Conservation (phyloP, 2,888 invertebrate species). For the Leucophora obtusa region DNA sequence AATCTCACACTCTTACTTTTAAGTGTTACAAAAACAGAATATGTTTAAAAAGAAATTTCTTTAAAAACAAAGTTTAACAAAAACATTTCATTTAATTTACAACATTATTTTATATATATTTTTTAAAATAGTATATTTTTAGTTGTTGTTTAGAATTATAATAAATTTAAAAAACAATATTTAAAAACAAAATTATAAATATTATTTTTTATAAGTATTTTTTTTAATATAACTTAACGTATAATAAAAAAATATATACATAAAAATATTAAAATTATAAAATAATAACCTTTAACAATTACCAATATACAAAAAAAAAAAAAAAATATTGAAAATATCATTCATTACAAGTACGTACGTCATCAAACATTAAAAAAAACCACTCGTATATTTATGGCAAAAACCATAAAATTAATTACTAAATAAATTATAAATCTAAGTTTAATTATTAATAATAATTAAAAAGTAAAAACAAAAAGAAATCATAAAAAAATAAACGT, state of each 20-base stretch:
- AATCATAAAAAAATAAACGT: conserved; percentile 65
- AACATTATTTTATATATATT: conserved; percentile 13
- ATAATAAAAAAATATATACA: conserved; percentile 31
- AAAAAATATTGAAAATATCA: conserved; percentile 35
- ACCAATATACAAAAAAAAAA: conserved; percentile 33
- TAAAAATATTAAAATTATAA: conserved; percentile 31
- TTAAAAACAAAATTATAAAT: conserved; percentile 55
- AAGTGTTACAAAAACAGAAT: conserved; percentile 42
- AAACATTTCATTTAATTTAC: conserved; percentile 6
- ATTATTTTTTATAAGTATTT: conserved; percentile 69
- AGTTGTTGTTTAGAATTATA: conserved; percentile 65
- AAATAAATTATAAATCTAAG: conserved; percentile 66
- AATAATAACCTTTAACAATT: conserved; percentile 32
- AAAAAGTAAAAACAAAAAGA: conserved; percentile 57
- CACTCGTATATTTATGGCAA: conserved; percentile 55
- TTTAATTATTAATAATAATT: conserved; percentile 64
- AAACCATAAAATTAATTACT: conserved; percentile 61
- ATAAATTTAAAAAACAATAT: conserved; percentile 31
- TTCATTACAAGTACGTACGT: conserved; percentile 43
- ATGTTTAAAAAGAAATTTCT: conserved; percentile 21
- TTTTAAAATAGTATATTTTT: conserved; percentile 45
- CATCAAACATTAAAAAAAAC: conserved; percentile 42
- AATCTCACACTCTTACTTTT: conserved; percentile 22
- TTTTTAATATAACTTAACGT: conserved; percentile 47
- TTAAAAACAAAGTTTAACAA: conserved; percentile 33